Evolutionary conservation across 1,140 invertebrate species (phyloP).

Genomic region (Pseudomyrmex cubaensis): DNA sequence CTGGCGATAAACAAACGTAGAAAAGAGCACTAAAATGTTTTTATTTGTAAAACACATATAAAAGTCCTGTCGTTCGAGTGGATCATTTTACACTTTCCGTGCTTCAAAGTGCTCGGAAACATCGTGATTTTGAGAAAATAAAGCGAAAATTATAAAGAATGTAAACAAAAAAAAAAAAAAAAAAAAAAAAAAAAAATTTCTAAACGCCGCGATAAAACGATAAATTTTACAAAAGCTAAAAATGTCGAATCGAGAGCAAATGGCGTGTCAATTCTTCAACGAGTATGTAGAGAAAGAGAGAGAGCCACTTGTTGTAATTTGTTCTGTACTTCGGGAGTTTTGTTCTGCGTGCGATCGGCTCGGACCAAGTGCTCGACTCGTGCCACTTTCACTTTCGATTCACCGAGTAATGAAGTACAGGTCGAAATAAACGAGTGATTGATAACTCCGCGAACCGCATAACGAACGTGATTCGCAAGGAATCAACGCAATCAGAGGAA

Average conservation of each 20-base stretch:
- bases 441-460: slow-evolving; percentile 22
- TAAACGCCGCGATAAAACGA: no score
- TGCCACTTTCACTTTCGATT: slow-evolving; percentile 47
- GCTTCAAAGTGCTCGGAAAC: not conserved
- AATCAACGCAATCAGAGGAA: slow-evolving; percentile 24
- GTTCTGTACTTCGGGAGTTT: not conserved
- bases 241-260: not conserved
- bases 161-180: no score
- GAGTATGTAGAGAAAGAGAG: no score
- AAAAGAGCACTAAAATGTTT: not conserved
- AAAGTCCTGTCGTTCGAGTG: not conserved
- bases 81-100: not conserved
- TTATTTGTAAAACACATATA: not conserved
- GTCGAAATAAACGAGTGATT: slow-evolving; percentile 37
- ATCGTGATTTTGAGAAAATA: no score
- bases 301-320: slow-evolving; percentile 18
- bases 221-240: not conserved
- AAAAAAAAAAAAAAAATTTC: no score
- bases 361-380: slow-evolving; percentile 25
- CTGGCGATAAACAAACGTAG: no score
- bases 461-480: slow-evolving; percentile 22
- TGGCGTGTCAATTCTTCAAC: not conserved
- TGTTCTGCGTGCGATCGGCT: not conserved
- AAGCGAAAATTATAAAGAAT: no score
- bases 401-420: slow-evolving; percentile 24